A percentile compares a stretch with the other conserved stretches of the same genome.
phyloP scores from a whole-genome alignment of 1,140 invertebrate species.

The Tetramorium simillimum region DNA sequence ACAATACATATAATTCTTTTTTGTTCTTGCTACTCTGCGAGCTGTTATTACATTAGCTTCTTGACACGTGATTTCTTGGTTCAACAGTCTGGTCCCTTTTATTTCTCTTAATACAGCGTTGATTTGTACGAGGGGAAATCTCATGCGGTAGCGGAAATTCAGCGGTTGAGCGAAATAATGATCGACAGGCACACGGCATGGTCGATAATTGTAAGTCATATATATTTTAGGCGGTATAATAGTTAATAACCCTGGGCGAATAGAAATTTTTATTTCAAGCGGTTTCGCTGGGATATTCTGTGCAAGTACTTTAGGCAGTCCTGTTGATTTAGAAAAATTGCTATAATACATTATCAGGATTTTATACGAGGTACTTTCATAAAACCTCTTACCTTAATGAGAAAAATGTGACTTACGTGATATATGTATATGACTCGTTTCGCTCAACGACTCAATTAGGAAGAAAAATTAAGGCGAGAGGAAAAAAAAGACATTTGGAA shows the following conservation, averaged over 20 bases:
- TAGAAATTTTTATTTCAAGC: background rate
- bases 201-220: background rate
- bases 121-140: background rate
- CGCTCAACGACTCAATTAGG: slow-evolving; percentile 19
- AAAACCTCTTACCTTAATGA: background rate
- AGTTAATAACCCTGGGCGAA: background rate
- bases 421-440: slow-evolving; percentile 4
- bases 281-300: background rate
- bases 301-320: background rate
- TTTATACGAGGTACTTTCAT: background rate
- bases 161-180: slow-evolving; percentile 23
- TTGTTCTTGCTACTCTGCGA: background rate
- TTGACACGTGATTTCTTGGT: background rate
- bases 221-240: background rate
- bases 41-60: background rate
- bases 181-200: background rate
- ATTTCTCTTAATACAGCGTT: background rate
- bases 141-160: slow-evolving; percentile 2
- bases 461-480: background rate
- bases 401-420: background rate
- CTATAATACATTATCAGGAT: slow-evolving; percentile 13
- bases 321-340: background rate
- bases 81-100: background rate
- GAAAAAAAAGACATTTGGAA: slow-evolving; percentile 15
- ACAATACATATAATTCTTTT: background rate